Evolutionary conservation across 2,888 invertebrate genomes (phyloP), one percentile per base, ranked within the genome.

Genomic region (Iselma pallidipennis): DNA sequence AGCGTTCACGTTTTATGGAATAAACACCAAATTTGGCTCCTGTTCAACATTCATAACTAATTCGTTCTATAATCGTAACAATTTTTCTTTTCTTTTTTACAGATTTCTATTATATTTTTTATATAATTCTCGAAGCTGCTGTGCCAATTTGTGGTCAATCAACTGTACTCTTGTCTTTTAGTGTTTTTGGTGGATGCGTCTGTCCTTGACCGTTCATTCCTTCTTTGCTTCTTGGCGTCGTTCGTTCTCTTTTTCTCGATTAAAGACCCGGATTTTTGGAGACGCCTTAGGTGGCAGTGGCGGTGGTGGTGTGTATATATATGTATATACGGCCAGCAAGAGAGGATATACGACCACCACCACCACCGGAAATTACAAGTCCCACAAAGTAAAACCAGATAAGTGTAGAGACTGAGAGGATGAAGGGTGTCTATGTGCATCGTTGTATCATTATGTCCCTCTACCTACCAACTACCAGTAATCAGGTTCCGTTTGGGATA

Each of bases 401-500:
- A 63, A 63, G 63, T 63, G 49, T 19, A 19, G 45, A 61, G 52
- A 58, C 10, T 58, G 62, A 51, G 48, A 49, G 48, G 19, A 25
- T 3, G 33, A 16, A 31, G 21, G n/a, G 19, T 23, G 45, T 45
- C 5, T 45, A 45, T 45, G 45, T 42, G 28, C 57, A 58, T 50
- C 53, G 26, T 59, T 31, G 42, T 42, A 42, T 19, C 42, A 59
- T 63, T 61, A 59, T 59, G 55, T 12, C 23, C 42, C 33, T 53
- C 58, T 28, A 63, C 59, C 63, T 56, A 55, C 49, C 48, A 10
- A 48, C 45, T 48, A 61, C 42, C 55, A 63, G 59, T 63, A 59
- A 59, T 63, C 63, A 63, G 59, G 28, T 63, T 63, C 63, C 63
- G 63, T 26, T 59, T 53, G 63, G 63, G 63, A 59, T 59, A 29